Evolutionary conservation across 2,888 invertebrate species (phyloP).

Genomic region (Ophion costatus): DNA sequence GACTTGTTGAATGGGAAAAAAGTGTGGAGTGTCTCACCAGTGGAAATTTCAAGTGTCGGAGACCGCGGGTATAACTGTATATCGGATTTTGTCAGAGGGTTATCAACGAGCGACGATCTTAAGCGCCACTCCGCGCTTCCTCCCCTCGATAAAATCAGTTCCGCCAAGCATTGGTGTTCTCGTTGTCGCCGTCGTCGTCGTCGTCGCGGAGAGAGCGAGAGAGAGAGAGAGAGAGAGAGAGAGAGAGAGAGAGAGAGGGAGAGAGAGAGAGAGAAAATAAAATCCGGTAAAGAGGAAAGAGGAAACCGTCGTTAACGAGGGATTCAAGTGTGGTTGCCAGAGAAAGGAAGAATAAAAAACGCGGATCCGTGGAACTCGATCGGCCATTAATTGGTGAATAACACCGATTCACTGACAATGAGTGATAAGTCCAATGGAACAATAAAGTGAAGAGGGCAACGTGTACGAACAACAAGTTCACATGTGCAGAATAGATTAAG

Average conservation of each 20-base stretch:
- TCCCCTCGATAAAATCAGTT: constrained; percentile 62
- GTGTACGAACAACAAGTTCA: constrained; percentile 19
- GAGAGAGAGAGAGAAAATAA: not conserved
- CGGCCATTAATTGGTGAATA: constrained; percentile 63
- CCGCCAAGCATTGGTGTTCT: constrained; percentile 39
- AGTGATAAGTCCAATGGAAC: constrained; percentile 35
- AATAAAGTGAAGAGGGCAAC: constrained; percentile 41
- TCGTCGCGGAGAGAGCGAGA: constrained; percentile 24
- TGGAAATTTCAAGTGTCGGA: constrained; percentile 47
- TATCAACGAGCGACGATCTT: constrained; percentile 62
- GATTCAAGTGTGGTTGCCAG: constrained; percentile 17
- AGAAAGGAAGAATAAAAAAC: not conserved
- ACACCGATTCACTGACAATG: constrained; percentile 44
- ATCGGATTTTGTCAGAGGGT: constrained; percentile 31
- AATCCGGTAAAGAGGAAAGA: constrained; percentile 15
- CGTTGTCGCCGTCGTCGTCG: constrained; percentile 41
- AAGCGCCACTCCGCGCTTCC: constrained; percentile 65
- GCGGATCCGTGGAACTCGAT: constrained; percentile 35
- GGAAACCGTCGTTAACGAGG: constrained; percentile 58
- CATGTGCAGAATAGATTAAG: constrained; percentile 15
- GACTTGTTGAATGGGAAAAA: constrained; percentile 62
- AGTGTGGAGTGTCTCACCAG: constrained; percentile 30
- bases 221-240: not conserved
- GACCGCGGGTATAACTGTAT: not conserved
- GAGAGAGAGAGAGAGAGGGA: not conserved